Base-by-base conservation (phyloP, 2,888 invertebrate species). In the Himalopsyche japonica region DNA sequence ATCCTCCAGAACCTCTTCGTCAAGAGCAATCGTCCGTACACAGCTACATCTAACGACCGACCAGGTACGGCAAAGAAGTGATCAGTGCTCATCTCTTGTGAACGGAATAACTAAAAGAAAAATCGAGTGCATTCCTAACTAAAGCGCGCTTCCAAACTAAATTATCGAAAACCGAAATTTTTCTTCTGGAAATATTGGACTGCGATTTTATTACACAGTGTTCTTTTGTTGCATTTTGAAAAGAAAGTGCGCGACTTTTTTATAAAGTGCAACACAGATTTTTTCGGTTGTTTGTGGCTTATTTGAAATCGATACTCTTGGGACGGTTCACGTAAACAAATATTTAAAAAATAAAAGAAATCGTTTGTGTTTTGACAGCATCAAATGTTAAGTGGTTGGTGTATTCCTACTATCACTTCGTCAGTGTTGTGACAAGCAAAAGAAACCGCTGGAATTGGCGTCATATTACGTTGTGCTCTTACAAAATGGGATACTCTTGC, bases 21-120 rank as follows among this genome's bases (percentile, higher is more conserved):
- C 81, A 81, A 80, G 79, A 81, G 49, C n/a, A 79, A 24, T 78
- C 85, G 82, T 78, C 83, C 82, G 90, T 70, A 91, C 91, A 92
- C 92, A 91, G 91, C 91, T 91, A 91, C 89, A 92, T 92, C 92
- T 89, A 91, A 91, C 86, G 89, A 92, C 83, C 92, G 92, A 92
- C 92, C 92, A 92, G 92, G 92, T 92, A 90, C 90, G 34, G 77
- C 77, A n/a, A 91, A 91, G 90, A 88, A 89, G 80, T 32, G 47
- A 82, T 89, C 88, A 89, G 89, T 89, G 88, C 18, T 37, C 32
- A n/a, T 34, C n/a, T n/a, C n/a, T 20, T 34, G 77, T 77, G 77
- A 70, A 70, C 70, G 27, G 27, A 70, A 37, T 37, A 37, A 64
- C 64, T 64, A 24, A 15, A 24, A 70, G 12, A 70, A 20, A 20